Evolutionary conservation across 2,888 invertebrate genomes (phyloP), one percentile per base, ranked within the genome.

Genomic region (Homarus gammarus): DNA sequence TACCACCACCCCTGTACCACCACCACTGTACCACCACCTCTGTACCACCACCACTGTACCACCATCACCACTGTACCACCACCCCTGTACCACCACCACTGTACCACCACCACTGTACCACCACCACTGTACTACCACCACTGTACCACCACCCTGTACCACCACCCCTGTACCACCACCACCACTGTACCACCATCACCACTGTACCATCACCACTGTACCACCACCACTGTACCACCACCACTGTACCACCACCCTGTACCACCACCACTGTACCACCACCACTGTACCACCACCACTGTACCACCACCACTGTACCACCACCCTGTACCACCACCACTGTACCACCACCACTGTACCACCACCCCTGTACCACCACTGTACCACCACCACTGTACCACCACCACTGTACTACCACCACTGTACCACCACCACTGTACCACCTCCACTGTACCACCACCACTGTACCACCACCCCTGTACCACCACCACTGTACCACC

Each of bases 381-480:
- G n/a, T n/a, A n/a, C n/a, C n/a, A n/a, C n/a, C n/a, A n/a, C n/a
- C n/a, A n/a, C n/a, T n/a, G n/a, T n/a, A n/a, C 44, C 44, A 44
- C 44, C 1, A n/a, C n/a, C n/a, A n/a, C n/a, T n/a, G n/a, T n/a
- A n/a, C n/a, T n/a, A n/a, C n/a, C n/a, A n/a, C 44, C 44, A 44
- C 31, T 31, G 31, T 31, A 31, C 31, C 0, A 1, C n/a, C n/a
- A n/a, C 31, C 49, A 49, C 49, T 49, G 56, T 18, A 56, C 56
- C 77, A 44, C 73, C 72, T 73, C 38, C 15, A 73, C 73, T 33
- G 73, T 44, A 44, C 44, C 73, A 73, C 36, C 73, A 40, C 36
- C 27, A 72, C 72, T 33, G 38, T 44, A 40, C 40, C 72, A 72
- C 72, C 72, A 36, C 72, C 72, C 72, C 72, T 31, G 72, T 44